Percentiles rank a stretch among this genome's conserved stretches.
phyloP scores from a whole-genome alignment of 2,888 invertebrate species.

The Apomyelois bistriatella region DNA sequence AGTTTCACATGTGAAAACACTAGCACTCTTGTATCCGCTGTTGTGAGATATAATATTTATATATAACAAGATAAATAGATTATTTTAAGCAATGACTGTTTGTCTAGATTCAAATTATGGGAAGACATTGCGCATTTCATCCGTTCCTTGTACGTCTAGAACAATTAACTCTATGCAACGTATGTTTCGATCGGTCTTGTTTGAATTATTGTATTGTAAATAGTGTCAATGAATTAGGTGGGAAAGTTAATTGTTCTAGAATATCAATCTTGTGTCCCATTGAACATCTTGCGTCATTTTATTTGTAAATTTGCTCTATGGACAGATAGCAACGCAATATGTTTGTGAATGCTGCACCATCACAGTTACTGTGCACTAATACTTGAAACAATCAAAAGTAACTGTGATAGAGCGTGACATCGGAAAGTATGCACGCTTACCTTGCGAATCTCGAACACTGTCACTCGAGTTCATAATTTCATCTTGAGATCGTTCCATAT shows the following conservation, averaged over 20 bases:
- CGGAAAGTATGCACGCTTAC: slow-evolving; percentile 79
- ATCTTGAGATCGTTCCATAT: slow-evolving; percentile 91
- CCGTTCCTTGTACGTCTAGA: slow-evolving; percentile 73
- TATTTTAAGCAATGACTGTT: slow-evolving; percentile 75
- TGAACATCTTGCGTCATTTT: slow-evolving; percentile 54
- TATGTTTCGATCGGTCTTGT: neutral
- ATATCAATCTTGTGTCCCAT: slow-evolving; percentile 57
- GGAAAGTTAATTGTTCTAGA: slow-evolving; percentile 62
- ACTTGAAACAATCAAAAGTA: slow-evolving; percentile 10
- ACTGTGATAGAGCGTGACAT: slow-evolving; percentile 28
- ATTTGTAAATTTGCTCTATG: slow-evolving; percentile 9
- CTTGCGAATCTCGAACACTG: slow-evolving; percentile 94
- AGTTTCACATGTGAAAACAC: slow-evolving; percentile 80
- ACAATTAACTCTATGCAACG: slow-evolving; percentile 55
- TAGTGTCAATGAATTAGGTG: slow-evolving; percentile 5
- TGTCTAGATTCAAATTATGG: slow-evolving; percentile 74
- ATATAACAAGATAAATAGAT: slow-evolving; percentile 68
- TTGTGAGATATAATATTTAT: slow-evolving; percentile 71
- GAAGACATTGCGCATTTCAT: slow-evolving; percentile 81
- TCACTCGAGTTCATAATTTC: slow-evolving; percentile 93
- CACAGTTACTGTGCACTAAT: slow-evolving; percentile 21
- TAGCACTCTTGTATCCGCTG: slow-evolving; percentile 74
- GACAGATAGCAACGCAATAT: slow-evolving; percentile 50
- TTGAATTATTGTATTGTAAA: neutral
- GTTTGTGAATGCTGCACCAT: slow-evolving; percentile 36